These are phyloP conservation scores for Lutraria lutraria DNA, from an alignment of 2,888 invertebrate genomes.

Conservation along the genomic window DNA sequence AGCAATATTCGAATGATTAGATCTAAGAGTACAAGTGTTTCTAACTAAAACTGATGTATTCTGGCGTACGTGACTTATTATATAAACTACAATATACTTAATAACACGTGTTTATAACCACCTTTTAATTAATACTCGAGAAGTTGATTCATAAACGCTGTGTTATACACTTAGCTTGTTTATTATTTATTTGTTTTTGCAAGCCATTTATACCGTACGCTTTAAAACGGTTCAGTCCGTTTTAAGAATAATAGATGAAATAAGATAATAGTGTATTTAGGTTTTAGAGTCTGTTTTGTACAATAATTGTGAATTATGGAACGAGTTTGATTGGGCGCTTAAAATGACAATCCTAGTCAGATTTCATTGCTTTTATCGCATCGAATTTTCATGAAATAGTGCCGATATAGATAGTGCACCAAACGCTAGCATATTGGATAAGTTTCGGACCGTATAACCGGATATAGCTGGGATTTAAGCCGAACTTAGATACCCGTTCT, in stretches of 20 bases:
- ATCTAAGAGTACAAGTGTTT: too few species aligned
- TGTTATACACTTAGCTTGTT: background rate
- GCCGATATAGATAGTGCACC: background rate
- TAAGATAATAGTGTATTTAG: background rate
- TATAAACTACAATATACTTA: background rate
- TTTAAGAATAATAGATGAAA: background rate
- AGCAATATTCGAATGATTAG: too few species aligned
- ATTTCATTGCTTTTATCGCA: background rate
- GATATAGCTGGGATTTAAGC: background rate
- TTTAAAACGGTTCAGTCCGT: background rate
- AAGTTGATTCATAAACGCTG: background rate
- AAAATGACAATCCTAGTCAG: background rate
- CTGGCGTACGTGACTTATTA: slow-evolving; percentile 13
- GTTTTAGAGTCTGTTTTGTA: background rate
- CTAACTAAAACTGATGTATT: background rate
- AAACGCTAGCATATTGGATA: background rate
- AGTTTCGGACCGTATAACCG: background rate
- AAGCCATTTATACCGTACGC: background rate
- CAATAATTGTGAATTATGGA: background rate
- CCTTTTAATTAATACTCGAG: background rate
- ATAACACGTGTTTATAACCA: slow-evolving; percentile 11
- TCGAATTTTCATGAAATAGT: background rate
- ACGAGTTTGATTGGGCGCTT: background rate
- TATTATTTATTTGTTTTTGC: background rate
- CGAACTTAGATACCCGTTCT: background rate